Evolutionary conservation across 1,140 invertebrate species (phyloP), one percentile per base, ranked within the genome.

Genomic region (Pseudobourletiella spinata): DNA sequence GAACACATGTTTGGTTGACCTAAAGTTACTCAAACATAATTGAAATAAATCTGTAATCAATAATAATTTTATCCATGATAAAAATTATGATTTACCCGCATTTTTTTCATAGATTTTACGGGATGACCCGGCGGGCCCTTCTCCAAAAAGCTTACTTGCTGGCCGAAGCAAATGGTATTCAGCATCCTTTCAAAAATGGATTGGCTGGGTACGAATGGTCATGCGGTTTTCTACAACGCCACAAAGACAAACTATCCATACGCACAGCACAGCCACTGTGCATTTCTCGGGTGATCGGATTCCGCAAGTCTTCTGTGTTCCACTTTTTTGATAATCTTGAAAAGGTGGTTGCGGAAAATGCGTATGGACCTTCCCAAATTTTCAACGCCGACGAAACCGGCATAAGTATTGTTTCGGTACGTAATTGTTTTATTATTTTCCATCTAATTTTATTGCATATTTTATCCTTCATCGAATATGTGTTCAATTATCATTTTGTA

Each of bases 101-200:
- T n/a, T n/a, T n/a, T n/a, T n/a, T n/a, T n/a, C n/a, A n/a, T n/a
- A 48, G 44, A 22, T 48, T 48, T 18, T 48, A 48, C 20, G 44
- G 6, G 14, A 15, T 48, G 44, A 48, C 44, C 14, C 11, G 44
- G 20, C 6, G 22, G 22, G 6, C 44, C 4, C 11, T 48, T 15
- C 14, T 14, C 8, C 6, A 22, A 48, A 14, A 18, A 22, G 44
- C 44, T 18, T 48, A 15, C 20, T 8, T 6, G 6, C 20, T 48
- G 6, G 44, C 44, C 22, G 44, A 48, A 22, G 22, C 14, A 6
- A 48, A 48, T 48, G 6, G 22, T 18, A 18, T 48, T 8, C 44
- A 14, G 8, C 44, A 48, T 48, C 44, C 44, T 18, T 48, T 48
- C 44, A 48, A 48, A 39, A 39, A 39, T n/a, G 32, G 32, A 8